These are phyloP conservation scores for Puntigrus tetrazona DNA, from an alignment of 2,113 vertebrate genomes.

Conservation along the genomic window DNA sequence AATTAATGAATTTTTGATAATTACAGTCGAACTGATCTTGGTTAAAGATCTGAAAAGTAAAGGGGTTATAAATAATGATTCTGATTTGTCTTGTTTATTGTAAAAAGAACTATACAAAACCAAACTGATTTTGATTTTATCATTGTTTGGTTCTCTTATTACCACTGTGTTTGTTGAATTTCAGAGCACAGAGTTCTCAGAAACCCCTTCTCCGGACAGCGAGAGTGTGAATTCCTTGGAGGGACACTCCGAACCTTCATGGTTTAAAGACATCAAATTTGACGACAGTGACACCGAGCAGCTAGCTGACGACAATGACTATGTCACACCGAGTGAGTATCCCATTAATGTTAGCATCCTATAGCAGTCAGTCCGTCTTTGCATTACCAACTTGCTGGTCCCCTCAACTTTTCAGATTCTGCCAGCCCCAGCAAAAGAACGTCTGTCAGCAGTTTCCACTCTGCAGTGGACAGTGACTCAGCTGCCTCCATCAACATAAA, in stretches of 20 bases:
- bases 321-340: constrained; percentile 83
- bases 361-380: background rate
- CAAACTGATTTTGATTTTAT: background rate
- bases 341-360: background rate
- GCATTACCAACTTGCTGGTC: background rate
- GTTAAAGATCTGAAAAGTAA: no score
- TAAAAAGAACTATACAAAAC: background rate
- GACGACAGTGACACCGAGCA: constrained; percentile 98
- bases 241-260: constrained; percentile 97
- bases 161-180: background rate
- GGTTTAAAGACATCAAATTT: constrained; percentile 99
- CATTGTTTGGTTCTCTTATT: constrained; percentile 9
- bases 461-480: constrained; percentile 96
- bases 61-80: background rate
- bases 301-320: constrained; percentile 89
- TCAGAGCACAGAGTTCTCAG: constrained; percentile 94
- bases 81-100: background rate
- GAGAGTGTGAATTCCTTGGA: constrained; percentile 96
- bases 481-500: constrained; percentile 98
- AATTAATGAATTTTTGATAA: no score
- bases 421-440: constrained; percentile 97
- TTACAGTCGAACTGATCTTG: no score
- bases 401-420: constrained; percentile 77
- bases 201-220: constrained; percentile 96
- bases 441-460: constrained; percentile 98